Conservation (phyloP, 2,888 invertebrate species). For the Pristionchus exspectatus region DNA sequence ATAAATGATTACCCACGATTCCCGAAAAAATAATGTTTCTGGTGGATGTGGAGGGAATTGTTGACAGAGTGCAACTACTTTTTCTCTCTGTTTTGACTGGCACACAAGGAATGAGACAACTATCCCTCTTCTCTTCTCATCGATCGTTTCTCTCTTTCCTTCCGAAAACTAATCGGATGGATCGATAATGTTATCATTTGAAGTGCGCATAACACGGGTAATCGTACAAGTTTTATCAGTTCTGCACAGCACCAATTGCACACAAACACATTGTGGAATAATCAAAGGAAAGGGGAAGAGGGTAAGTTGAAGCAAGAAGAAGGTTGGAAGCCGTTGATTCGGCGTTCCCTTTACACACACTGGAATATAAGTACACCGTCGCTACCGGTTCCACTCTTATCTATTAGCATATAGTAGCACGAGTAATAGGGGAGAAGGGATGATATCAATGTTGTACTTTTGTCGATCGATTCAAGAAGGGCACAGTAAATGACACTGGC, state of each 20-base stretch:
- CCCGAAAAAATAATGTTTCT: neutral
- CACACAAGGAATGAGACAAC: neutral
- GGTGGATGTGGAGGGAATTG: neutral
- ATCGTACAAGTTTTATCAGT: constrained; percentile 46
- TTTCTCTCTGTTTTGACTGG: constrained; percentile 43
- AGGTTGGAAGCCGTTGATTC: neutral
- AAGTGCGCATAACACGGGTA: neutral
- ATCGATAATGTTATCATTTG: constrained; percentile 36
- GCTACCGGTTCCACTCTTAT: constrained; percentile 43
- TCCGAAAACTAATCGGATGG: too few species aligned
- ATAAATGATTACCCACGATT: neutral
- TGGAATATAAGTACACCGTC: constrained; percentile 11
- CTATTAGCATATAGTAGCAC: constrained; percentile 44
- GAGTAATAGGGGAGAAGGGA: neutral
- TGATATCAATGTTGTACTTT: constrained; percentile 44
- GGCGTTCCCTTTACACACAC: constrained; percentile 14
- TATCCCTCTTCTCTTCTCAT: neutral
- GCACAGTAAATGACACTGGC: constrained; percentile 37
- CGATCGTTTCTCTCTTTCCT: neutral
- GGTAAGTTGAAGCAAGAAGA: neutral
- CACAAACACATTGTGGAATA: constrained; percentile 4
- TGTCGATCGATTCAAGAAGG: constrained; percentile 13
- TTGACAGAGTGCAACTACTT: constrained; percentile 37
- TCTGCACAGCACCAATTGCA: constrained; percentile 35
- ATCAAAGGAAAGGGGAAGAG: neutral